Conservation (phyloP, 2,797 vertebrate species). For the Mormyrus proboscirostris region DNA sequence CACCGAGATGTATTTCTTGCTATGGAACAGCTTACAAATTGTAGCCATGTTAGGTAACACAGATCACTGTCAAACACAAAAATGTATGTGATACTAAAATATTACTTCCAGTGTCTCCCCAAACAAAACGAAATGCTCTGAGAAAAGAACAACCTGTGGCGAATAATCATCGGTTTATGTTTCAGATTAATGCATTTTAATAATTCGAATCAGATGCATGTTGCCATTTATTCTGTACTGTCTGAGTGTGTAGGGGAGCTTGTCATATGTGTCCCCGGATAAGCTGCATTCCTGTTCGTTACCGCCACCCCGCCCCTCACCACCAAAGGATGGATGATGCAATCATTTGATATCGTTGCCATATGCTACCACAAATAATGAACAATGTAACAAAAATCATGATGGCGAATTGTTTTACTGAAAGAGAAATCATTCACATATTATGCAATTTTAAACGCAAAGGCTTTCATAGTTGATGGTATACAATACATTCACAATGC, state of each 20-base stretch:
- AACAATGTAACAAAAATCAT: neutral
- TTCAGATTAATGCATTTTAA: neutral
- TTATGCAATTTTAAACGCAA: neutral
- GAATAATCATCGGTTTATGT: neutral
- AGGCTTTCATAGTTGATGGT: neutral
- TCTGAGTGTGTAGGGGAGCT: neutral
- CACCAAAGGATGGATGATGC: neutral
- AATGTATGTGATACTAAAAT: neutral
- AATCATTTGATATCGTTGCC: slow-evolving; percentile 5
- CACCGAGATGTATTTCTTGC: neutral
- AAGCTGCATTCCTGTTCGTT: neutral
- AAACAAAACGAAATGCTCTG: neutral
- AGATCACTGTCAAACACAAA: neutral
- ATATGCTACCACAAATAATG: neutral
- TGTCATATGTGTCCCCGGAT: neutral
- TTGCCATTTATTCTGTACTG: neutral
- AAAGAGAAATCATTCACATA: neutral
- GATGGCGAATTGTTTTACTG: neutral
- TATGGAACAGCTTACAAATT: neutral
- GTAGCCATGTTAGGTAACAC: neutral
- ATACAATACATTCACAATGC: neutral
- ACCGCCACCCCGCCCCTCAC: neutral
- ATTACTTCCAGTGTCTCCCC: neutral
- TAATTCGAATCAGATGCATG: neutral
- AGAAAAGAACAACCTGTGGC: neutral